Evolutionary conservation across 2,113 vertebrate genomes (phyloP), one percentile per base, ranked within the genome.

Genomic region (Progne subis): DNA sequence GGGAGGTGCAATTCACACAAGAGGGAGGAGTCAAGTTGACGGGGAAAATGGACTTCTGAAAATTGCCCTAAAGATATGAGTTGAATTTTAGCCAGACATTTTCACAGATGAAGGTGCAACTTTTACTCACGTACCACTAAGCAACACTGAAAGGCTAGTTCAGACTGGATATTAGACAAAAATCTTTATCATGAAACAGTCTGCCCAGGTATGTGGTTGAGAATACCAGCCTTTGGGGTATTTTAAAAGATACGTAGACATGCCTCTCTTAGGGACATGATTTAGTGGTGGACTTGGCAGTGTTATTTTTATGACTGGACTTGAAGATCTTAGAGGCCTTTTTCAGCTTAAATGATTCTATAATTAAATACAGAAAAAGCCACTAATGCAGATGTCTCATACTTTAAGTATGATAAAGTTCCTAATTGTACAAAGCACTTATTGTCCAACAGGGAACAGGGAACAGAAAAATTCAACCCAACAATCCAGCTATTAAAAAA

Each of bases 221-320:
- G 18, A 60, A 47, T 5, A 52, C 5, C 32, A 43, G 18, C 18
- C 19, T 26, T 25, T n/a, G 19, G 47, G 29, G 9, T 65, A 56
- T 50, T 78, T 46, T 50, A 74, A 55, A 81, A 69, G 18, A 41
- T 3, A 4, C 2, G 4, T 6, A 34, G 31, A 44, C 2, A 2
- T 10, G 31, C 12, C 0, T 0, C 7, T 44, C 41, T 43, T 64
- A 41, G 14, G 14, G 29, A 71, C 53, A 23, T 5, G 8, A 39
- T 32, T 77, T 44, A 59, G 18, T 31, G 37, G 26, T 44, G 9
- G 5, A 17, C 20, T 44, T 86, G 10, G 13, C n/a, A 69, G 24
- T n/a, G 16, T 8, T 21, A 41, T 6, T 39, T 69, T 85, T 10
- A 21, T 5, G 2, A 25, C 20, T 74, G 59, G 34, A 64, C 21